Conservation (phyloP, 2,113 vertebrate genomes). For the Nannobrachium achirus region DNA sequence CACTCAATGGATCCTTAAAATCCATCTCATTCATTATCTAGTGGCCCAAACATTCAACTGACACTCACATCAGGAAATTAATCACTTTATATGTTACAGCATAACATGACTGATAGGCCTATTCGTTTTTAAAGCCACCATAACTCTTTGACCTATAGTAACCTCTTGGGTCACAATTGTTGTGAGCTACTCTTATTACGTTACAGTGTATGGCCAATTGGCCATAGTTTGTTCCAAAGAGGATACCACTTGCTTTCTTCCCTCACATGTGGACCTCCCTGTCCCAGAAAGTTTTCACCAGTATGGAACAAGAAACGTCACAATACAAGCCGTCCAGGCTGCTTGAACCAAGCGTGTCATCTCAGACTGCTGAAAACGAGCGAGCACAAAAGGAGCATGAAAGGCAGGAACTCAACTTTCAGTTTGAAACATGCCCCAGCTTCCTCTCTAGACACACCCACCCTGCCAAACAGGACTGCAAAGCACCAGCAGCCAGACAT, state of each 20-base stretch:
- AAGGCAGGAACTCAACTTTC: not conserved
- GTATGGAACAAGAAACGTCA: not conserved
- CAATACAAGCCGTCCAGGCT: not conserved
- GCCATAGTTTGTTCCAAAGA: conserved; percentile 32
- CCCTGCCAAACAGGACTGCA: conserved; percentile 29
- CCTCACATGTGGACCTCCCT: not conserved
- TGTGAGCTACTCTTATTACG: conserved; percentile 34
- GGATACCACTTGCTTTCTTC: conserved; percentile 13
- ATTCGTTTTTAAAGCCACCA: not conserved
- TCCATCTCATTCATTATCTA: conserved; percentile 1
- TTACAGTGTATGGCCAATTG: conserved; percentile 28
- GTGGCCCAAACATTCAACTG: not conserved
- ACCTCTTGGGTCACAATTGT: conserved; percentile 39
- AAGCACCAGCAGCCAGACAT: conserved; percentile 38
- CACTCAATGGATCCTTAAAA: too few species aligned
- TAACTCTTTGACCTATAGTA: conserved; percentile 30
- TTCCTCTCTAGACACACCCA: conserved; percentile 22
- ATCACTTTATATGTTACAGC: not conserved
- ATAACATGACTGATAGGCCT: not conserved
- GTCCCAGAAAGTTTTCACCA: not conserved
- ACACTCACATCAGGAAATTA: not conserved
- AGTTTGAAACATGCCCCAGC: conserved; percentile 22
- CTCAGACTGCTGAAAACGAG: not conserved
- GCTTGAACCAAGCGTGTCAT: not conserved
- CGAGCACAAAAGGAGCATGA: not conserved